A percentile compares a stretch with the other conserved stretches of the same genome.
Conservation (phyloP, 2,113 vertebrate species). For the Dasyurus viverrinus region DNA sequence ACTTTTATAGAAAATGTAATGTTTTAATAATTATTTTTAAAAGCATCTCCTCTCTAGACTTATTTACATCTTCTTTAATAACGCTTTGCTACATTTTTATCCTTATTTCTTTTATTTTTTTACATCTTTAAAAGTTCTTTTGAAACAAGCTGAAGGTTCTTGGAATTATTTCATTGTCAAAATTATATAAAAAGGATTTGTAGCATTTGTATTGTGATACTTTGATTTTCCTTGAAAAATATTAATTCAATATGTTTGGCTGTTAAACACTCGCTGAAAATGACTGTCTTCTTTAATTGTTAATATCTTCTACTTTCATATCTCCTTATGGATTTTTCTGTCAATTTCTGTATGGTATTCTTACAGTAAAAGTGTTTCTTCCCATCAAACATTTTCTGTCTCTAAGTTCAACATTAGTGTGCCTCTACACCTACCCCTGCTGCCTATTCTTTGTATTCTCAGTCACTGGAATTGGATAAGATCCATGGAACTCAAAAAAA, state of each 20-base stretch:
- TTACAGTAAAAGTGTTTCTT: neutral
- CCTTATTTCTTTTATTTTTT: neutral
- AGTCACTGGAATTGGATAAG: neutral
- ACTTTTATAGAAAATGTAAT: neutral
- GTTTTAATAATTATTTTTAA: neutral
- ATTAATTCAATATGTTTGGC: neutral
- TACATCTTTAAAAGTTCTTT: neutral
- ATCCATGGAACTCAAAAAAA: neutral
- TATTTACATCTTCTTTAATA: neutral
- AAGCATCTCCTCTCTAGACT: neutral
- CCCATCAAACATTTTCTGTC: neutral
- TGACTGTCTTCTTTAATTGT: neutral
- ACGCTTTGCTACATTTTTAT: neutral
- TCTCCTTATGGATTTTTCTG: neutral
- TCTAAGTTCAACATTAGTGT: neutral
- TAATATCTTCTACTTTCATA: neutral
- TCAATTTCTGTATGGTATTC: neutral
- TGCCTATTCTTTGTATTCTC: neutral
- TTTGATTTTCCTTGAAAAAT: neutral
- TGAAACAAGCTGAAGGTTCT: neutral
- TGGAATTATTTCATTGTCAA: neutral
- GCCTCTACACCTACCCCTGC: too few species aligned
- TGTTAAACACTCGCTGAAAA: neutral
- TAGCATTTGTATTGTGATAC: neutral
- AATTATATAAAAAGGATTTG: neutral